Percentiles rank a stretch among this genome's conserved stretches.
These are phyloP conservation scores for Sicus ferrugineus DNA, from an alignment of 2,888 invertebrate species.

Conservation along the genomic window DNA sequence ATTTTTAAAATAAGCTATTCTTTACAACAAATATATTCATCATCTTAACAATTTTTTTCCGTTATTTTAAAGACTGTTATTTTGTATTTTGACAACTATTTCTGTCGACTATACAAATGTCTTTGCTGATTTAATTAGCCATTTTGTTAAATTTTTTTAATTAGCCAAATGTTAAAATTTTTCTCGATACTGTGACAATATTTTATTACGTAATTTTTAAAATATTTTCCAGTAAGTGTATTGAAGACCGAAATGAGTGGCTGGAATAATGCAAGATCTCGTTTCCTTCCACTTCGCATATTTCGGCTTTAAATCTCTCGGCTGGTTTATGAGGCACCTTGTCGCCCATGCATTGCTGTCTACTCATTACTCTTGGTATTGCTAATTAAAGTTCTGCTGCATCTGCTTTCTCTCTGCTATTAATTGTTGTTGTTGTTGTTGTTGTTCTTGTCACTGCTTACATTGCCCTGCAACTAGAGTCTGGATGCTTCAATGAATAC, in stretches of 20 bases:
- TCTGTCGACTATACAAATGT: too few relatives aligned
- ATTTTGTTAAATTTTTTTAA: too few relatives aligned
- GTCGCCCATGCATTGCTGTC: neutral
- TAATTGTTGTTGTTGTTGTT: conserved; percentile 5
- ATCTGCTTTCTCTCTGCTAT: conserved; percentile 1
- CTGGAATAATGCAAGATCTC: neutral
- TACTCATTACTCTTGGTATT: conserved; percentile 16
- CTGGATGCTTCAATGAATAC: conserved; percentile 21
- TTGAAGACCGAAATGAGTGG: neutral
- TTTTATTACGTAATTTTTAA: too few relatives aligned
- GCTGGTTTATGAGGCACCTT: neutral
- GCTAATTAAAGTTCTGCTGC: conserved; percentile 25
- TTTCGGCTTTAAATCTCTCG: neutral
- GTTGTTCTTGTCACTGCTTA: neutral
- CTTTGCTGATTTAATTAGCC: too few relatives aligned
- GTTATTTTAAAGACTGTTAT: too few relatives aligned
- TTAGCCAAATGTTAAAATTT: too few relatives aligned
- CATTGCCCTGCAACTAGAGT: conserved; percentile 10
- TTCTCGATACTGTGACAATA: too few relatives aligned
- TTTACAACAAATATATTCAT: too few relatives aligned
- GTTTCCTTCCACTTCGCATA: neutral
- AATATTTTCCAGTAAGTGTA: neutral
- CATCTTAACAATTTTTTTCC: too few relatives aligned
- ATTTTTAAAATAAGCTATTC: too few relatives aligned
- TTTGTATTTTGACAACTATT: too few relatives aligned